Evolutionary conservation across 2,888 invertebrate species (phyloP).

Genomic region (Sialis lutaria): DNA sequence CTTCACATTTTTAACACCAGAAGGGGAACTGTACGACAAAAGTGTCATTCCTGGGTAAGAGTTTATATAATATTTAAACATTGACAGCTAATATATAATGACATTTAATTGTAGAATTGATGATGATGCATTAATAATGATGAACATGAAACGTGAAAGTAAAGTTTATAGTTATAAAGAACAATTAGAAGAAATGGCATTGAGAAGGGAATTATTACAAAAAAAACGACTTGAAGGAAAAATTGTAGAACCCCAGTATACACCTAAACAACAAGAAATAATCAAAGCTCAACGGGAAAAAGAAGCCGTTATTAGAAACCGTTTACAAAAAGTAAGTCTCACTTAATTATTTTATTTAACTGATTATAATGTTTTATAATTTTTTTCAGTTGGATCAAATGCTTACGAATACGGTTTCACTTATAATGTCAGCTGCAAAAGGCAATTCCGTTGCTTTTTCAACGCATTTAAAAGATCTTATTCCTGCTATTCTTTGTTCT

Average conservation of each 20-base stretch:
- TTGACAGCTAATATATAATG: not conserved
- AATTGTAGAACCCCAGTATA: slow-evolving; percentile 49
- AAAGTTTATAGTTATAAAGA: slow-evolving; percentile 95
- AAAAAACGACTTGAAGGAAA: slow-evolving; percentile 68
- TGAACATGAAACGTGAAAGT: slow-evolving; percentile 87
- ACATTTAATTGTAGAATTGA: slow-evolving; percentile 21
- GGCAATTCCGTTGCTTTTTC: slow-evolving; percentile 34
- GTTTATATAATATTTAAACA: not conserved
- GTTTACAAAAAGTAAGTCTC: slow-evolving; percentile 38
- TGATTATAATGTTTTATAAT: no score
- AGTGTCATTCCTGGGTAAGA: slow-evolving; percentile 46
- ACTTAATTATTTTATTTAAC: no score
- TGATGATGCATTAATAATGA: slow-evolving; percentile 28
- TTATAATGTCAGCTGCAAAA: slow-evolving; percentile 30
- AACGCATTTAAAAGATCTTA: slow-evolving; percentile 34
- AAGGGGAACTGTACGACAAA: slow-evolving; percentile 84
- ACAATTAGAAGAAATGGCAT: slow-evolving; percentile 84
- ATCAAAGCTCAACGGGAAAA: slow-evolving; percentile 73
- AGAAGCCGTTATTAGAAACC: slow-evolving; percentile 58
- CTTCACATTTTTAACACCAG: slow-evolving; percentile 66
- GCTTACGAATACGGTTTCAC: slow-evolving; percentile 27
- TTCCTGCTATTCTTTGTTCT: slow-evolving; percentile 38
- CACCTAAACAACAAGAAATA: slow-evolving; percentile 84
- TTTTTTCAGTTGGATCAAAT: slow-evolving; percentile 22
- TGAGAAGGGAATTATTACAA: slow-evolving; percentile 83